These are phyloP conservation scores for Lagorchestes hirsutus DNA, from an alignment of 2,797 vertebrate genomes.

Conservation along the genomic window DNA sequence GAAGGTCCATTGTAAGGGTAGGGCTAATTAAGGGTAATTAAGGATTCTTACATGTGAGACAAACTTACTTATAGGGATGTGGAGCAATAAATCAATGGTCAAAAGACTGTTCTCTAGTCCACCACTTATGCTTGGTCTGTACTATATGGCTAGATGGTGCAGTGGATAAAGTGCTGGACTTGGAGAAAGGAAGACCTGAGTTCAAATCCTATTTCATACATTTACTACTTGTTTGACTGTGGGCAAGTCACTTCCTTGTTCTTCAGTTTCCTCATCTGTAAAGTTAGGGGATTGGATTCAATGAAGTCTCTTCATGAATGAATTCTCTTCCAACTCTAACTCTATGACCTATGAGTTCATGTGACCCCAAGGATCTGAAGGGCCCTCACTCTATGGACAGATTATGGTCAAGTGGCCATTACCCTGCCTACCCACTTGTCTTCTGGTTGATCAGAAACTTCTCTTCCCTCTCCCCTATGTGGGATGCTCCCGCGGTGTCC, in stretches of 20 bases:
- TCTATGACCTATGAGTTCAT: neutral
- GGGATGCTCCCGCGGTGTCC: neutral
- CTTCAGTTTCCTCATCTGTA: neutral
- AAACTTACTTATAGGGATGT: neutral
- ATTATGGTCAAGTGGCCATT: neutral
- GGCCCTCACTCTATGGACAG: neutral
- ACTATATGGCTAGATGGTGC: neutral
- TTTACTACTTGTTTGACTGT: neutral
- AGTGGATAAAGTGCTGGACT: neutral
- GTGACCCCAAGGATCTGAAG: neutral
- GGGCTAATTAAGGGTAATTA: neutral
- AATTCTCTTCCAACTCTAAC: neutral
- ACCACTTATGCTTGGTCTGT: neutral
- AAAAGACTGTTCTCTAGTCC: neutral
- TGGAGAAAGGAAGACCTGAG: neutral
- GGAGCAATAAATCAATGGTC: neutral
- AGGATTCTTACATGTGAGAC: neutral
- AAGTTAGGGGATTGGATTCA: neutral
- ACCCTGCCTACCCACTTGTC: neutral
- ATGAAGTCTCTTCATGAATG: neutral
- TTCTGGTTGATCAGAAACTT: neutral
- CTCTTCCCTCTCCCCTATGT: neutral
- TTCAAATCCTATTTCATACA: neutral
- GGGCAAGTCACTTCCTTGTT: neutral
- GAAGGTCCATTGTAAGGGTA: neutral